Evolutionary conservation across 2,888 invertebrate species (phyloP).

Genomic region (Drosophila setosimentum): DNA sequence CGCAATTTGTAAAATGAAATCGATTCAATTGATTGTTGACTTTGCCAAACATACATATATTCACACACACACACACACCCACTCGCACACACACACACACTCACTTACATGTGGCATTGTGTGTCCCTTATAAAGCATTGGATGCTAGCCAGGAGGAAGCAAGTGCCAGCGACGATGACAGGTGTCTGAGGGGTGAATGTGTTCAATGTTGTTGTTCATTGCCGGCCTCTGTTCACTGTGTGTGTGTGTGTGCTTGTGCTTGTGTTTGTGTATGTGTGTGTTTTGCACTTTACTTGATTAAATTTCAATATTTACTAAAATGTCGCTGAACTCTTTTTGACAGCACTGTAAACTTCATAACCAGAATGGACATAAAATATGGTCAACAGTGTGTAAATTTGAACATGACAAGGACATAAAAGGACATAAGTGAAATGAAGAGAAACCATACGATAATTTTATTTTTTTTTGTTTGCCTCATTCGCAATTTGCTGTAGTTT

Average conservation of each 20-base stretch:
- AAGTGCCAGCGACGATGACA: constrained; percentile 66
- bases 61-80: constrained; percentile 46
- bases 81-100: constrained; percentile 35
- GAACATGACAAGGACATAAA: constrained; percentile 63
- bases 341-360: constrained; percentile 81
- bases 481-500: constrained; percentile 53
- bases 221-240: constrained; percentile 23
- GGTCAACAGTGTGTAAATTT: constrained; percentile 79
- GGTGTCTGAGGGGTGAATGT: constrained; percentile 67
- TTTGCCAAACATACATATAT: constrained; percentile 64
- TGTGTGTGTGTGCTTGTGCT: constrained; percentile 13
- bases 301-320: constrained; percentile 82
- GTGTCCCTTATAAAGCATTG: constrained; percentile 53
- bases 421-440: constrained; percentile 39
- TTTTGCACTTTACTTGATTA: constrained; percentile 81
- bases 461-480: not conserved
- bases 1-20: constrained; percentile 81
- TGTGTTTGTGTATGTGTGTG: constrained; percentile 47
- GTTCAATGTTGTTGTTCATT: constrained; percentile 66
- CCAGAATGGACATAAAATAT: constrained; percentile 79
- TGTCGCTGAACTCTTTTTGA: constrained; percentile 81
- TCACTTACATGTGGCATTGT: constrained; percentile 48
- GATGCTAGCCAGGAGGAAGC: constrained; percentile 60
- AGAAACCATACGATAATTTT: constrained; percentile 24
- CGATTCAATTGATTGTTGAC: constrained; percentile 81